A percentile compares a stretch with the other conserved stretches of the same genome.
phyloP scores from a whole-genome alignment of 2,113 vertebrate species.

The Orycteropus afer region DNA sequence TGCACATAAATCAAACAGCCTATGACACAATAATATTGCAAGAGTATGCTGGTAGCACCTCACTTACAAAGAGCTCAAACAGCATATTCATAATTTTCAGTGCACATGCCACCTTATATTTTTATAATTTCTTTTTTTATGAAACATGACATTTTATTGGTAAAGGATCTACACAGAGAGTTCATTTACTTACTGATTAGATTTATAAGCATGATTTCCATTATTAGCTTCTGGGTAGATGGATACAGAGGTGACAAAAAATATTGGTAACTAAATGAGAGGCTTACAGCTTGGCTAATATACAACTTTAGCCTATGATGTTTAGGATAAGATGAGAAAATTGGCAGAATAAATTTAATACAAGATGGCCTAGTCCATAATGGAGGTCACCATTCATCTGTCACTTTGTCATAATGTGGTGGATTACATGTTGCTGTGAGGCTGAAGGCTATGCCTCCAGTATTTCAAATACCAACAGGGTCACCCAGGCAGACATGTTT shows the following conservation, averaged over 20 bases:
- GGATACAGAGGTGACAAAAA: not conserved
- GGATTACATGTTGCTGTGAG: too few relatives aligned
- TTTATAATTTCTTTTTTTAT: not conserved
- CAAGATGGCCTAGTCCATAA: fast-evolving
- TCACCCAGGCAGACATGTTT: too few relatives aligned
- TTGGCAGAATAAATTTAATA: fast-evolving
- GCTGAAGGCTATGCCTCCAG: too few relatives aligned
- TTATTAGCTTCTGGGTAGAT: not conserved
- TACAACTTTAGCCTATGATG: not conserved
- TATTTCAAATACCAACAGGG: too few relatives aligned
- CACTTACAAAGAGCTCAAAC: too few relatives aligned
- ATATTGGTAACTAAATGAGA: not conserved
- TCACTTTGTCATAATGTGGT: too few relatives aligned
- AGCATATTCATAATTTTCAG: not conserved
- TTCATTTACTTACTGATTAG: not conserved
- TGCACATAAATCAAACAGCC: not conserved
- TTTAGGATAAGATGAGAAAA: fast-evolving
- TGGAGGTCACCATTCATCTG: too few relatives aligned
- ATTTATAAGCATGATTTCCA: not conserved
- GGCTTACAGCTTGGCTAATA: not conserved
- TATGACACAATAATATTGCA: fast-evolving
- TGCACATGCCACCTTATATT: not conserved
- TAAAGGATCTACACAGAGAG: not conserved
- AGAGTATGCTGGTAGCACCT: fast-evolving
- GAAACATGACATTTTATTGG: not conserved